Evolutionary conservation across 2,888 invertebrate genomes (phyloP).

Genomic region (Torymus aiolomorphi): DNA sequence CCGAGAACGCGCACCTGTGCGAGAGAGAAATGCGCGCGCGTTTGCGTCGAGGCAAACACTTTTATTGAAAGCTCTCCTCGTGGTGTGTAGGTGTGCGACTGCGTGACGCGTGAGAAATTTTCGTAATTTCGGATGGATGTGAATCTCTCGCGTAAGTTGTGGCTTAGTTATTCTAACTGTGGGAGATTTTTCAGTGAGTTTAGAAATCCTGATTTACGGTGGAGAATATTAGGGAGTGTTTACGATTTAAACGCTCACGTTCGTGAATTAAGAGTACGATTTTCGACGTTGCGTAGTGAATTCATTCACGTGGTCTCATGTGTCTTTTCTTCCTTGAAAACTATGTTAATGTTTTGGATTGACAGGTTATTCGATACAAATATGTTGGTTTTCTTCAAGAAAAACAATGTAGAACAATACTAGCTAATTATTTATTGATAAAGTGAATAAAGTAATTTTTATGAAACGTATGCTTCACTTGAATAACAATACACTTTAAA

Average conservation of each 20-base stretch:
- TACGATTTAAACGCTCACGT: constrained; percentile 13
- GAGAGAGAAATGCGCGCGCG: background rate
- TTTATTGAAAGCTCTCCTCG: constrained; percentile 25
- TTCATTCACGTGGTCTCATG: background rate
- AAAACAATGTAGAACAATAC: too few relatives aligned
- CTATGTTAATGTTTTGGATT: too few relatives aligned
- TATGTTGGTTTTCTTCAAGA: too few relatives aligned
- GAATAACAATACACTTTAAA: too few relatives aligned
- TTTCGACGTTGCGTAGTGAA: constrained; percentile 3
- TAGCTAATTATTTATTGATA: too few relatives aligned
- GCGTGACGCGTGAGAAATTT: constrained; percentile 23
- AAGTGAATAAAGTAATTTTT: too few relatives aligned
- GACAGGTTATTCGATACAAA: too few relatives aligned
- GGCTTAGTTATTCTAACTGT: background rate
- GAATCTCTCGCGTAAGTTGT: background rate
- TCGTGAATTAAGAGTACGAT: background rate
- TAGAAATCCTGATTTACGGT: constrained; percentile 33
- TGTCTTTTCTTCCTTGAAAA: too few relatives aligned
- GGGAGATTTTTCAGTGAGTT: background rate
- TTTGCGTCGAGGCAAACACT: background rate
- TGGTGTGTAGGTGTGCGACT: background rate
- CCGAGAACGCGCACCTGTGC: too few relatives aligned
- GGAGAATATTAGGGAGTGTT: constrained; percentile 19
- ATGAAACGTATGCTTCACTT: too few relatives aligned
- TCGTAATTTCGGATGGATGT: constrained; percentile 5